Evolutionary conservation across 2,113 vertebrate genomes (phyloP).

Genomic region (Psephotus haematonotus): DNA sequence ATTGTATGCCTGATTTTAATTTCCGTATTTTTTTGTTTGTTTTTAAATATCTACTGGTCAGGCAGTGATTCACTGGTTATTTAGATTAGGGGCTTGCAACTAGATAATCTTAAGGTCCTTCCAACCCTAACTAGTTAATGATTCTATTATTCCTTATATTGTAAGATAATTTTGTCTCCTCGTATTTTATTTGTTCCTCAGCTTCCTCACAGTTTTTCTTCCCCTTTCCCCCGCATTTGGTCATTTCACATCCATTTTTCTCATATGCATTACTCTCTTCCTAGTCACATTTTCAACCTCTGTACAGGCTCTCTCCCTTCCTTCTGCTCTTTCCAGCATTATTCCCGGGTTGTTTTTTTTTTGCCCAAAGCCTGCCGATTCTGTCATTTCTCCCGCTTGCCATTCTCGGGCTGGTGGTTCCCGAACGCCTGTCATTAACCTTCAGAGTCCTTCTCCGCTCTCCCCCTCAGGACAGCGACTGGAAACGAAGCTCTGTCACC

Average conservation of each 20-base stretch:
- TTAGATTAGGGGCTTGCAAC: neutral
- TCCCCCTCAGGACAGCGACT: neutral
- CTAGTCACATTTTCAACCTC: neutral
- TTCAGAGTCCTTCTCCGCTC: neutral
- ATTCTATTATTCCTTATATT: neutral
- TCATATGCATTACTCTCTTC: rapidly evolving
- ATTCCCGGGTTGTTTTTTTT: neutral
- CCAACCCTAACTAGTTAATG: neutral
- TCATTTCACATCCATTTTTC: neutral
- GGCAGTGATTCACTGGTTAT: neutral
- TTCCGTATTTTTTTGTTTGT: neutral
- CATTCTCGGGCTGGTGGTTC: neutral
- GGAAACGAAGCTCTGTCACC: rapidly evolving
- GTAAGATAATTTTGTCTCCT: neutral
- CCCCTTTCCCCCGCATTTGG: neutral
- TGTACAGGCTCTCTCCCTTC: neutral
- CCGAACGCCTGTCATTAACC: neutral
- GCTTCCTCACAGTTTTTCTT: neutral
- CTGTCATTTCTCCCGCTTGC: neutral
- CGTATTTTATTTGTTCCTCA: neutral
- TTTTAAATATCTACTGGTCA: neutral
- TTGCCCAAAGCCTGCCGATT: no score
- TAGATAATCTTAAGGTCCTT: neutral
- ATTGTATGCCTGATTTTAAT: neutral
- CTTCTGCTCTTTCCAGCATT: no score